Percentiles rank a stretch among this genome's conserved stretches.
These are phyloP conservation scores for Heliconius hortense DNA, from an alignment of 2,888 invertebrate genomes.

Conservation along the genomic window DNA sequence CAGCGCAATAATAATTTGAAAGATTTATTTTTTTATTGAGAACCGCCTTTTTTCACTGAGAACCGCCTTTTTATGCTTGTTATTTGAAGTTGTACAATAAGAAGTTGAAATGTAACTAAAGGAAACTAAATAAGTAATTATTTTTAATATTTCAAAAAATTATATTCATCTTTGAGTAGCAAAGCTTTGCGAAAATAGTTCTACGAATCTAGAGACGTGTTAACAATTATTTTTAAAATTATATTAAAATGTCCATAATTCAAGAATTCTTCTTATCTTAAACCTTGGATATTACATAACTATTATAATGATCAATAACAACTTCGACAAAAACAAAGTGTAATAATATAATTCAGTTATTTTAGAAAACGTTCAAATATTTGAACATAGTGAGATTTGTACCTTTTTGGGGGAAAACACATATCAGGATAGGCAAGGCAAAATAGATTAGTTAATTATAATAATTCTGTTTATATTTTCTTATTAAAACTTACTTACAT, in stretches of 20 bases:
- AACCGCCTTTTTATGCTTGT: slow-evolving; percentile 5
- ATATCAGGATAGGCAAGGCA: not conserved
- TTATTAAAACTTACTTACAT: not conserved
- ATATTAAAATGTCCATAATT: not conserved
- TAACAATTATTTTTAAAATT: not conserved
- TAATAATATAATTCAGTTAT: no score
- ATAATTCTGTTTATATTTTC: not conserved
- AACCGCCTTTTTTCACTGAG: slow-evolving; percentile 27
- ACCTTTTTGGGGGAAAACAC: no score
- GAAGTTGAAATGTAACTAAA: not conserved
- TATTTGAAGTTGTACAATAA: not conserved
- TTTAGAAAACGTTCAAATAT: no score
- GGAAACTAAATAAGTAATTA: not conserved
- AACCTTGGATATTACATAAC: not conserved
- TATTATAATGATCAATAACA: not conserved
- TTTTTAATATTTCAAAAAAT: not conserved
- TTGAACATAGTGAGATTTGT: no score
- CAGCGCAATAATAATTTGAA: slow-evolving; percentile 36
- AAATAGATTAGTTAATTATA: not conserved
- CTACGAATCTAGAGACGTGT: not conserved
- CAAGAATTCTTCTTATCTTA: not conserved
- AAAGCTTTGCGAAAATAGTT: not conserved
- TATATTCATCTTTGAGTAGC: not conserved
- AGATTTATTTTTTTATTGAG: slow-evolving; percentile 36
- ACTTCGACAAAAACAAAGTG: not conserved